Conservation (phyloP, 2,113 vertebrate species). For the Zosterops pallidus region DNA sequence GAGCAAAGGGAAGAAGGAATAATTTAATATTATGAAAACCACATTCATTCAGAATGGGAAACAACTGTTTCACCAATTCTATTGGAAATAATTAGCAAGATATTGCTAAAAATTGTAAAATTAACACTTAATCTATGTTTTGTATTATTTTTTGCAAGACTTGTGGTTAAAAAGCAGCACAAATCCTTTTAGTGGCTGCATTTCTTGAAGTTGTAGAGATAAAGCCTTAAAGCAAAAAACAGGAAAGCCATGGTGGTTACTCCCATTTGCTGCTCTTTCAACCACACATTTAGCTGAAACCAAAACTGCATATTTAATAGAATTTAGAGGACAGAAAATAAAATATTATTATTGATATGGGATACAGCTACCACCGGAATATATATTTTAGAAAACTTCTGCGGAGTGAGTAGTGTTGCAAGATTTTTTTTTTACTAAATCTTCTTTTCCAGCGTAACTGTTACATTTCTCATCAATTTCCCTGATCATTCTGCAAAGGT, state of each 20-base stretch:
- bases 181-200: neutral
- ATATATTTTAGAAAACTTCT: neutral
- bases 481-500: neutral
- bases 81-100: neutral
- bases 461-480: neutral
- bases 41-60: neutral
- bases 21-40: neutral
- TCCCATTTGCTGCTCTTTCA: neutral
- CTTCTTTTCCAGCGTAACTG: neutral
- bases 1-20: neutral
- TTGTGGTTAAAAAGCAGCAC: neutral
- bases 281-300: neutral
- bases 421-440: neutral
- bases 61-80: neutral
- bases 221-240: neutral
- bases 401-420: neutral
- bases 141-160: neutral
- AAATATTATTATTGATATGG: neutral
- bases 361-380: neutral
- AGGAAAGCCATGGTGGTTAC: neutral
- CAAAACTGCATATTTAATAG: neutral
- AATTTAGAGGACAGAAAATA: neutral
- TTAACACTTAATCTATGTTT: neutral
- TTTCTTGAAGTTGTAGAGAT: neutral
- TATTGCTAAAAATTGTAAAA: neutral